Base-by-base conservation (phyloP, 2,888 invertebrate species). In the Drosophila buzzatii region DNA sequence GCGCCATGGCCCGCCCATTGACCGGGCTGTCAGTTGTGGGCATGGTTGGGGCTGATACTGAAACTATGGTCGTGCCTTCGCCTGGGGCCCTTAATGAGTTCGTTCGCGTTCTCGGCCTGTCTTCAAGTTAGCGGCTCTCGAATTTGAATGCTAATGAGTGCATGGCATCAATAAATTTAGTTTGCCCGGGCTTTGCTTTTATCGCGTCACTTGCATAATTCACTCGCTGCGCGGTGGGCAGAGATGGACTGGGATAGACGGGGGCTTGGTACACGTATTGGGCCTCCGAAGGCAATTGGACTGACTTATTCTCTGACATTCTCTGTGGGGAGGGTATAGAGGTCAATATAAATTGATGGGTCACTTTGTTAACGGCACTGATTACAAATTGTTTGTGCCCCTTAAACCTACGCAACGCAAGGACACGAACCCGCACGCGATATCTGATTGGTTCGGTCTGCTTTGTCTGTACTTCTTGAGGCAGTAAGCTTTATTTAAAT, bases 81-180 rank as follows among this genome's bases (percentile, higher is more conserved):
- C 18, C 41, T 60, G 70, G 63, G 63, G 68, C 79, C 51, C 72
- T 81, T 90, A 88, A 88, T 88, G 90, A 89, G 90, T 87, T 82
- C 82, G 83, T 87, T 84, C 69, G 52, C 70, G 66, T 76, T 67
- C 55, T 20, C 58, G 66, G 71, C 12, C 49, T 51, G 31, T 18
- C 87, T 78, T 79, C 64, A 65, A 67, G 64, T 81, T 82, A 65
- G 70, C 77, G 73, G 69, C 79, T 74, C 70, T 64, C 72, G 78
- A 88, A 89, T 88, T 90, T 82, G 76, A 78, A 88, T 90, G 90
- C 88, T 90, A 88, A 88, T 88, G 91, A 90, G 85, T 87, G 90
- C 85, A 89, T 89, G 85, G 82, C 85, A 90, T 84, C 88, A 89
- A 87, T 87, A 87, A 87, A 87, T 90, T 90, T 84, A 82, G 88